Percentiles rank a stretch among this genome's conserved stretches.
Evolutionary conservation across 2,797 vertebrate genomes (phyloP).

Genomic region (Rhyacichthys aspro): DNA sequence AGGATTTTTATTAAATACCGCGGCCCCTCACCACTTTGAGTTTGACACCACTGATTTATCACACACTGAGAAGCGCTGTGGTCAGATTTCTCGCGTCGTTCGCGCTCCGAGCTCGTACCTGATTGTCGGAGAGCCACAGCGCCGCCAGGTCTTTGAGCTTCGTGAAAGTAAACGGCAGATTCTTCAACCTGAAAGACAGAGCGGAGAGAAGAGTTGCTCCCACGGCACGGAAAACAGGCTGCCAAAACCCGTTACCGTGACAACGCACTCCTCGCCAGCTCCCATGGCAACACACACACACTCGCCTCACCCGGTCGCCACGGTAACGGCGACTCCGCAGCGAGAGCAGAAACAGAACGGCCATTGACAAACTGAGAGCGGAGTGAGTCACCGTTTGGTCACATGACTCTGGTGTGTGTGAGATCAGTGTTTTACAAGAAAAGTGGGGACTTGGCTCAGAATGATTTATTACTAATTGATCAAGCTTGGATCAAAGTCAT

Average conservation of each 20-base stretch:
- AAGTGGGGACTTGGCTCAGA: too few relatives aligned
- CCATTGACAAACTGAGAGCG: slow-evolving; percentile 59
- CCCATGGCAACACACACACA: slow-evolving; percentile 71
- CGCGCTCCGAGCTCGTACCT: slow-evolving; percentile 89
- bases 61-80: too few relatives aligned
- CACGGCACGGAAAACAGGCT: slow-evolving; percentile 66
- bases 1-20: too few relatives aligned
- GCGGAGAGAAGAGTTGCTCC: background rate
- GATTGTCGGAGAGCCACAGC: slow-evolving; percentile 99
- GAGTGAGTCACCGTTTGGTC: slow-evolving; percentile 17
- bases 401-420: slow-evolving; percentile 23
- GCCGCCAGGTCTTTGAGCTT: slow-evolving; percentile 99
- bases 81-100: too few relatives aligned
- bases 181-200: slow-evolving; percentile 88
- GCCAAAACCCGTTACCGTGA: slow-evolving; percentile 63
- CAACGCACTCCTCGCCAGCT: slow-evolving; percentile 62
- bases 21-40: too few relatives aligned
- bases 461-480: too few relatives aligned
- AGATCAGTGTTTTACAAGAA: slow-evolving; percentile 25
- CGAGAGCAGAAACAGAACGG: slow-evolving; percentile 17
- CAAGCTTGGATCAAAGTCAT: too few relatives aligned
- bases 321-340: slow-evolving; percentile 29
- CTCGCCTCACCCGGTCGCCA: slow-evolving; percentile 46
- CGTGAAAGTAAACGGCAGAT: slow-evolving; percentile 97
- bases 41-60: too few relatives aligned